Conservation (phyloP, 2,113 vertebrate species). For the Crypturellus undulatus region DNA sequence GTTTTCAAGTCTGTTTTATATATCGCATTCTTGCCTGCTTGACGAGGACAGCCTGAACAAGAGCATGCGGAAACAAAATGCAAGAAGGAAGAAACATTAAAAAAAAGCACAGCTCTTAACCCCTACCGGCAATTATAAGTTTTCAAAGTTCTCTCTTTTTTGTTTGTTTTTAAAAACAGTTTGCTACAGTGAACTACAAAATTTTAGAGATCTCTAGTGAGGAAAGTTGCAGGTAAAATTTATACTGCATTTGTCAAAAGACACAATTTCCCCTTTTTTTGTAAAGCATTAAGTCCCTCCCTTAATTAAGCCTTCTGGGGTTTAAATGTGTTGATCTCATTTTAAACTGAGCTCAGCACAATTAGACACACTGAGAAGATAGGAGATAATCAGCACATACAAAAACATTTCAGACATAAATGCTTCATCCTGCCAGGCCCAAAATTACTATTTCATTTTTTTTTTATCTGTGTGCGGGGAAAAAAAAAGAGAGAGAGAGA, state of each 20-base stretch:
- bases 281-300: conserved; percentile 85
- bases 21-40: conserved; percentile 48
- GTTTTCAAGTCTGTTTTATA: conserved; percentile 45
- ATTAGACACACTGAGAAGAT: conserved; percentile 87
- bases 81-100: conserved; percentile 45
- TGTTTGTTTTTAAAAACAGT: conserved; percentile 45
- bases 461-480: background rate
- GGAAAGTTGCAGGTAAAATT: conserved; percentile 72
- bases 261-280: conserved; percentile 63
- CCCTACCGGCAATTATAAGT: conserved; percentile 60
- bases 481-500: conserved; percentile 10
- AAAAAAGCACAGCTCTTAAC: background rate
- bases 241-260: conserved; percentile 66
- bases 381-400: conserved; percentile 87
- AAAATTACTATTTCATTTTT: conserved; percentile 78
- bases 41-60: conserved; percentile 60
- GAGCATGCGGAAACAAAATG: conserved; percentile 59
- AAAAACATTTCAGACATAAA: conserved; percentile 81
- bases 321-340: conserved; percentile 93
- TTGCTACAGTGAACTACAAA: conserved; percentile 24
- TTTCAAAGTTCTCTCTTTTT: conserved; percentile 69
- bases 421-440: conserved; percentile 71
- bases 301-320: conserved; percentile 97
- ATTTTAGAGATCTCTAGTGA: conserved; percentile 36
- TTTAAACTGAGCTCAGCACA: conserved; percentile 96